Evolutionary conservation across 2,113 vertebrate genomes (phyloP), one percentile per base, ranked within the genome.

Genomic region (Xyliphius kryptos): DNA sequence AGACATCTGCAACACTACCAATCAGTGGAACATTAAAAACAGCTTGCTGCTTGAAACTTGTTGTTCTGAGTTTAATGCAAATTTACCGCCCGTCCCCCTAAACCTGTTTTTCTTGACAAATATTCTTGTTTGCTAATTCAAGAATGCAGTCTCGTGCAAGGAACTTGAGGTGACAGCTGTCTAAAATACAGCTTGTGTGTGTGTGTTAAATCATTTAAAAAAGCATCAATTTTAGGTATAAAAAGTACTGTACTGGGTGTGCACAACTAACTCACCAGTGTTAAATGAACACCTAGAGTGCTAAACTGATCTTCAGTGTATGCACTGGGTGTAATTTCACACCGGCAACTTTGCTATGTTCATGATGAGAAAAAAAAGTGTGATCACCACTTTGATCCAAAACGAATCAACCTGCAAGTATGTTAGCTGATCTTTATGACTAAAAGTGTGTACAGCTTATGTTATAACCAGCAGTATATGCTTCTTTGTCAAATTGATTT

Each of bases 1-100:
- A 60, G 61, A 71, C 70, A 74, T 68, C 65, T 74, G 63, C 63
- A 65, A 14, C 16, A 61, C 51, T 72, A 63, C 67, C 74, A 72
- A 38, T 71, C 17, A 70, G 73, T 44, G 44, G 70, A 43, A 20
- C 49, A 26, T 49, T 58, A 69, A 75, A 72, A 74, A 56, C 68
- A 68, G 68, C 69, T 68, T 71, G 65, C 64, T 73, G 71, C 58
- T 59, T 46, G 52, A 69, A 66, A 69, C 61, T 65, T 64, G 61
- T 73, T 69, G 71, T 61, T 73, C 71, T 73, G 56, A 66, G 52
- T 46, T 51, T 51, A 50, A 69, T 73, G 71, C 66, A 73, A 73
- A 73, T 69, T 56, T 60, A 51, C 49, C 56, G 36, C 53, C 49
- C 50, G 26, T 49, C 66, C 58, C 51, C 50, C 61, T 16, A 61